Conservation (phyloP, 2,113 vertebrate genomes). For the Carollia perspicillata region DNA sequence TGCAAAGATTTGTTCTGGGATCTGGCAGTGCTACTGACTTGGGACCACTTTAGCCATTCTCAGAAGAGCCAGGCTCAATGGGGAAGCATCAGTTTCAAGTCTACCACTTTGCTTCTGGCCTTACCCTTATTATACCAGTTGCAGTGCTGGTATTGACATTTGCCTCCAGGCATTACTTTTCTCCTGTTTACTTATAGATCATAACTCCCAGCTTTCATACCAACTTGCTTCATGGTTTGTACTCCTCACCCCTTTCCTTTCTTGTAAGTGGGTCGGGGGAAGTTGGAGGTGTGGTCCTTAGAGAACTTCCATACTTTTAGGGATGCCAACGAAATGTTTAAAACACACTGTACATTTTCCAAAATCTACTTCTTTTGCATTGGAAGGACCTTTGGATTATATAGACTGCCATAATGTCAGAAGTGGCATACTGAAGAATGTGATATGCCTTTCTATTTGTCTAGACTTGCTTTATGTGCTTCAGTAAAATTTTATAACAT, state of each 20-base stretch:
- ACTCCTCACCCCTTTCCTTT: not conserved
- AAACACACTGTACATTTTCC: not conserved
- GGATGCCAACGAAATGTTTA: not conserved
- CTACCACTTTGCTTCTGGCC: not conserved
- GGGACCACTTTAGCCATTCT: not conserved
- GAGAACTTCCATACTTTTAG: not conserved
- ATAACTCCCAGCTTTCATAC: not conserved
- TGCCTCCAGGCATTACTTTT: not conserved
- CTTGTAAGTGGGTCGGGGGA: not conserved
- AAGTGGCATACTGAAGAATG: not conserved
- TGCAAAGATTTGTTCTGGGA: not conserved
- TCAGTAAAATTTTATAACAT: not conserved
- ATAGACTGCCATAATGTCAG: not conserved
- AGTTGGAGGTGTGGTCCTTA: not conserved
- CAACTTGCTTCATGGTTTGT: not conserved
- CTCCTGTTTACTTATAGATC: not conserved
- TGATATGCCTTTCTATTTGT: not conserved
- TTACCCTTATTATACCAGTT: not conserved
- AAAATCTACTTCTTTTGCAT: not conserved
- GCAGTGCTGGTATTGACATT: not conserved
- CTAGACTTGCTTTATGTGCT: not conserved
- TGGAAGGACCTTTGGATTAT: not conserved
- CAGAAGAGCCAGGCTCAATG: not conserved
- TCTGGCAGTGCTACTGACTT: not conserved
- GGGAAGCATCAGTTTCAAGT: not conserved